A percentile compares a stretch with the other conserved stretches of the same genome.
phyloP scores from a whole-genome alignment of 2,797 vertebrate genomes.

The Ptychadena robeensis region DNA sequence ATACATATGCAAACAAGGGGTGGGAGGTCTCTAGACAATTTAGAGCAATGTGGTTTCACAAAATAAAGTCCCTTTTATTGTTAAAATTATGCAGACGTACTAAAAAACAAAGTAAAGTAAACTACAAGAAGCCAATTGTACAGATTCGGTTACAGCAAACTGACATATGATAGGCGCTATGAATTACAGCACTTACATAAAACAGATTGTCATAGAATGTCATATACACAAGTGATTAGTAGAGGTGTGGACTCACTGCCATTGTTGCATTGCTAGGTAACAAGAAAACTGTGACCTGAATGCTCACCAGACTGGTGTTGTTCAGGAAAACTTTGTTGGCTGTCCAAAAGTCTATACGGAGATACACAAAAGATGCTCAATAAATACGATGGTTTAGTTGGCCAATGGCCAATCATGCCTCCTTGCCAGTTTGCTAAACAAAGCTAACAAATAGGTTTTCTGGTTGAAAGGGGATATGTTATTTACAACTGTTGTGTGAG shows the following conservation, averaged over 20 bases:
- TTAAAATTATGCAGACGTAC: no score
- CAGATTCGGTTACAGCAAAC: slow-evolving; percentile 10
- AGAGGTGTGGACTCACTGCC: slow-evolving; percentile 67
- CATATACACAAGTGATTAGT: slow-evolving; percentile 43
- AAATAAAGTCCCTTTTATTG: no score
- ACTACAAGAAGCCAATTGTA: background rate
- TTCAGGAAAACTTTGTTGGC: slow-evolving; percentile 63
- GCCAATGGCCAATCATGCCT: background rate
- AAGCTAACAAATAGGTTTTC: no score
- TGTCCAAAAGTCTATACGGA: slow-evolving; percentile 43
- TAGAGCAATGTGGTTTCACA: no score
- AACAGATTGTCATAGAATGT: background rate
- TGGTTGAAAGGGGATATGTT: no score
- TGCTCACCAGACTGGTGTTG: slow-evolving; percentile 69
- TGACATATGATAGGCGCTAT: slow-evolving; percentile 13
- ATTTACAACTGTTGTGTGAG: no score
- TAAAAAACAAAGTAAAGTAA: background rate
- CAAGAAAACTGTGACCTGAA: slow-evolving; percentile 74
- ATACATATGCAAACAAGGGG: no score
- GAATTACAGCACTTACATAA: background rate
- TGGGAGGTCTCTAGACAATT: no score
- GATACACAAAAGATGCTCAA: slow-evolving; percentile 6
- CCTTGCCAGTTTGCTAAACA: background rate
- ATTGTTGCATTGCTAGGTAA: slow-evolving; percentile 74
- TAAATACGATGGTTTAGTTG: background rate